These are phyloP conservation scores for Calycopis cecrops DNA, from an alignment of 1,140 invertebrate genomes.

Conservation along the genomic window DNA sequence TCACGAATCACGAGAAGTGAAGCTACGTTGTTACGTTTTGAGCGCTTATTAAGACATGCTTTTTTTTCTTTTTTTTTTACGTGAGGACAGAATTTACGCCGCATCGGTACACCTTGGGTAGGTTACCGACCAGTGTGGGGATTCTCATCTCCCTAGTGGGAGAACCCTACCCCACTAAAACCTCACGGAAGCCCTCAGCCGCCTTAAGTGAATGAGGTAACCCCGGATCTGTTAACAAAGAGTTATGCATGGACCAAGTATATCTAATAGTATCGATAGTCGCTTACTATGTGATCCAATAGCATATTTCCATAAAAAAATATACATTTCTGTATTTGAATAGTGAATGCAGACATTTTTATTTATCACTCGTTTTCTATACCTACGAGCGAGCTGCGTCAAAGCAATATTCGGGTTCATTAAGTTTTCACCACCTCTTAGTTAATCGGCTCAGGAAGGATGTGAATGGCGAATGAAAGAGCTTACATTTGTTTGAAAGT, in stretches of 20 bases:
- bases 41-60: not conserved
- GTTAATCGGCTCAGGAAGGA: constrained; percentile 51
- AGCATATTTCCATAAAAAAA: not conserved
- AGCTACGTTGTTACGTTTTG: not conserved
- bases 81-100: too few relatives aligned
- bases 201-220: too few relatives aligned
- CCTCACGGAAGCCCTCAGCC: too few relatives aligned
- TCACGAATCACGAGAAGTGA: not conserved
- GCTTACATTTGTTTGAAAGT: constrained; percentile 66
- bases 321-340: not conserved
- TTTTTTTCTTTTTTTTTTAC: too few relatives aligned
- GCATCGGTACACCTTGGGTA: too few relatives aligned
- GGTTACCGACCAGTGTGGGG: too few relatives aligned
- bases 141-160: too few relatives aligned
- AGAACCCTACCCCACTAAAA: too few relatives aligned
- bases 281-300: not conserved
- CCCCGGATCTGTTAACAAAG: too few relatives aligned
- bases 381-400: constrained; percentile 5
- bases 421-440: constrained; percentile 59
- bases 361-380: not conserved
- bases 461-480: constrained; percentile 48
- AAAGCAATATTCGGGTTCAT: constrained; percentile 45
- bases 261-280: not conserved
- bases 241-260: too few relatives aligned
- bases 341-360: not conserved